phyloP scores from a whole-genome alignment of 1,140 invertebrate genomes.

The Probaryconus sp. region DNA sequence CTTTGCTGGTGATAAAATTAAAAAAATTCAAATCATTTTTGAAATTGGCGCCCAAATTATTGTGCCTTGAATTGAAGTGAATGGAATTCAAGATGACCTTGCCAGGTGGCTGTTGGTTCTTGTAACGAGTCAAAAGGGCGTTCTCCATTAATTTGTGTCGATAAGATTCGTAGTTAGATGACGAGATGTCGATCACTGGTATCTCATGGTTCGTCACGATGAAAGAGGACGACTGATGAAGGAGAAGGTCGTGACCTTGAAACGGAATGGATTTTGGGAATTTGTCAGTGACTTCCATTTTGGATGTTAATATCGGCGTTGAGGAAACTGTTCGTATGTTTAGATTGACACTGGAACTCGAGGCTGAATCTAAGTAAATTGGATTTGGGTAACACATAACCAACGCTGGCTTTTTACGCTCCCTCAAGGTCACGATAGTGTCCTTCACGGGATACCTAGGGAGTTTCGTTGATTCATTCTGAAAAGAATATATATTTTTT shows the following conservation, averaged over 20 bases:
- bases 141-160: constrained; percentile 68
- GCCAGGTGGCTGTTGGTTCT: constrained; percentile 32
- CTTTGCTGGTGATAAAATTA: background rate
- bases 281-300: constrained; percentile 3
- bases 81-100: constrained; percentile 38
- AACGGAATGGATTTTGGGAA: background rate
- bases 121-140: constrained; percentile 64
- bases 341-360: constrained; percentile 54
- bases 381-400: constrained; percentile 63
- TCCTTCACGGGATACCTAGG: no score
- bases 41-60: no score
- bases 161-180: constrained; percentile 66
- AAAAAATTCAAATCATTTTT: background rate
- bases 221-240: constrained; percentile 56
- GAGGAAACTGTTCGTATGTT: constrained; percentile 28
- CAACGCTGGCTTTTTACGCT: constrained; percentile 42
- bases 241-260: background rate
- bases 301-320: constrained; percentile 17
- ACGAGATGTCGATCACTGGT: constrained; percentile 63
- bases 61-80: constrained; percentile 21
- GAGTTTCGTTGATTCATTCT: no score
- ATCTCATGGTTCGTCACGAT: constrained; percentile 45
- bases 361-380: constrained; percentile 44
- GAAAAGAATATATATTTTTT: no score
- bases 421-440: no score